Evolutionary conservation across 2,113 vertebrate species (phyloP).

Genomic region (Porphyrio hochstetteri): DNA sequence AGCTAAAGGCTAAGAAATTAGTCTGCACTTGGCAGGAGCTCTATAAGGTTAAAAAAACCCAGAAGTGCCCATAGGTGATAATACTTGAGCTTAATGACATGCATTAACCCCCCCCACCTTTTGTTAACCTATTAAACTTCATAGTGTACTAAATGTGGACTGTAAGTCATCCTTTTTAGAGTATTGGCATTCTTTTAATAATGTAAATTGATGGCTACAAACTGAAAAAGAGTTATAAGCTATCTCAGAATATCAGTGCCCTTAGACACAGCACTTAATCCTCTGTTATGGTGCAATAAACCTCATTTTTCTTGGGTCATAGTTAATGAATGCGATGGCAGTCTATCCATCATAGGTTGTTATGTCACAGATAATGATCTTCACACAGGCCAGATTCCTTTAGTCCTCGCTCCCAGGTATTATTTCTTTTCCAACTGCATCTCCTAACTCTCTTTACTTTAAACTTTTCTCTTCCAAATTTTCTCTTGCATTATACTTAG

Average conservation of each 20-base stretch:
- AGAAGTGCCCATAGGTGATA: background rate
- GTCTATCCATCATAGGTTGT: background rate
- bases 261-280: background rate
- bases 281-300: slow-evolving; percentile 8
- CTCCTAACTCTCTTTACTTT: background rate
- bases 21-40: background rate
- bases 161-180: background rate
- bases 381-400: background rate
- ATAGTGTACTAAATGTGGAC: background rate
- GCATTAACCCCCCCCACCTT: background rate
- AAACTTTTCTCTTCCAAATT: background rate
- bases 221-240: background rate
- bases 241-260: background rate
- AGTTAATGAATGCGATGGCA: background rate
- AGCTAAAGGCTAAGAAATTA: background rate
- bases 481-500: background rate
- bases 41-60: background rate
- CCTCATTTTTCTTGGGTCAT: background rate
- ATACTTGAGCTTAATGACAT: background rate
- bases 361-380: slow-evolving; percentile 27
- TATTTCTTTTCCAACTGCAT: background rate
- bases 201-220: background rate
- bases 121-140: background rate
- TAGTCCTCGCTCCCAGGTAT: background rate
- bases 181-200: background rate